Evolutionary conservation across 1,140 invertebrate species (phyloP), one percentile per base, ranked within the genome.

Genomic region (Triops longicaudatus): DNA sequence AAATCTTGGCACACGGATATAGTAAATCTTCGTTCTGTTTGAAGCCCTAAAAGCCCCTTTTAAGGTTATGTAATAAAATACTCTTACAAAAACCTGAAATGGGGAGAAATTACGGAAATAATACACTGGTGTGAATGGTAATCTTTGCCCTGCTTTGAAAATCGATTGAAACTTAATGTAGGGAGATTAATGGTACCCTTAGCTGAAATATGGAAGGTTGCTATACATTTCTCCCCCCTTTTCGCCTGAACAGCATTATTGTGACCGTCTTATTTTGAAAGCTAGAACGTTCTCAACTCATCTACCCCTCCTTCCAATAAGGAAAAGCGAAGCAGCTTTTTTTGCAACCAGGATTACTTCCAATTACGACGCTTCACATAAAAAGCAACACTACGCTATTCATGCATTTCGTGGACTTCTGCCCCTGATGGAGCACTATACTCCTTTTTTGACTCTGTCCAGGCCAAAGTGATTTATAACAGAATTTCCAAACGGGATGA

Each of bases 131-230:
- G n/a, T 22, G 22, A 63, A 63, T 63, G 50, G 50, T 22, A 63
- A 17, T 17, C 22, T 63, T 14, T 63, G 50, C 50, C 50, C 50
- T 63, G 5, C 22, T 22, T 63, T 63, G 14, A 22, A 63, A 63
- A 22, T 63, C 50, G 50, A 63, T 63, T 63, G 50, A 63, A 63
- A 63, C 22, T 17, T 22, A 22, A 63, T 22, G 50, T 63, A 63
- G 50, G 50, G 50, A 63, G 50, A 63, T 63, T 63, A 63, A 63
- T 63, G 50, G 50, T 63, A 63, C 17, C 6, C 50, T 63, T 63
- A 63, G 50, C 17, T 63, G 17, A 63, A 17, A 63, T 63, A 63
- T 17, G n/a, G 50, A 63, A 14, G 50, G 50, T 63, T 63, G 50
- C n/a, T 22, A n/a, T 14, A 22, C 50, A 63, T 63, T 37, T 2